Evolutionary conservation across 2,797 vertebrate species (phyloP), one percentile per base, ranked within the genome.

Genomic region (Rachycentron canadum): DNA sequence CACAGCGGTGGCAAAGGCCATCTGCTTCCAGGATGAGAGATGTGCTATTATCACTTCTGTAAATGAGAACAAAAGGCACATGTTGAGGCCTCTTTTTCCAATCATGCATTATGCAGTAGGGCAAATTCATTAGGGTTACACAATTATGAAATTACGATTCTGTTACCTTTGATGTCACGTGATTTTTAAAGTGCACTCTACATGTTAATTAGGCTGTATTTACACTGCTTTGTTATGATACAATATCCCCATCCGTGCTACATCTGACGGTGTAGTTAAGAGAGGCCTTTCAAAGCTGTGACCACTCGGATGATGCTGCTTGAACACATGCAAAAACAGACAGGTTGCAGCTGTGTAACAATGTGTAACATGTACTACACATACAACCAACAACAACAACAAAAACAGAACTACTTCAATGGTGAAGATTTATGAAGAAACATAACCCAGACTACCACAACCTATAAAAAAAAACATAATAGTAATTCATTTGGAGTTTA

Each of bases 131-230:
- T 69, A 45, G 26, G 73, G 67, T 66, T 68, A 71, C 53, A 77
- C 47, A 82, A 78, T 73, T 74, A 60, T 56, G 32, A 77, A 78
- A 84, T 47, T 60, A 72, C 1, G 7, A 72, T 82, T 82, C 23
- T 40, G 71, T 65, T 76, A 73, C 69, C 85, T 93, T 89, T 92
- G 89, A 92, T 90, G 86, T 78, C 9, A 26, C 50, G 72, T 19
- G 62, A 67, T 83, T 80, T 74, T 79, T 74, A 56, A 79, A 88
- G 76, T 68, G 86, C 84, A 69, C 88, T 86, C 82, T 65, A 50
- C 71, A 89, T 86, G 77, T 76, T 71, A 88, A 92, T 86, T 68
- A 90, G 81, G 70, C 49, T 38, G 52, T 25, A 52, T 84, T 86
- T 78, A 77, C 76, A 84, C 66, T 0, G 45, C 64, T 81, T 86